phyloP scores from a whole-genome alignment of 2,113 vertebrate genomes.

The Todiramphus chloris region DNA sequence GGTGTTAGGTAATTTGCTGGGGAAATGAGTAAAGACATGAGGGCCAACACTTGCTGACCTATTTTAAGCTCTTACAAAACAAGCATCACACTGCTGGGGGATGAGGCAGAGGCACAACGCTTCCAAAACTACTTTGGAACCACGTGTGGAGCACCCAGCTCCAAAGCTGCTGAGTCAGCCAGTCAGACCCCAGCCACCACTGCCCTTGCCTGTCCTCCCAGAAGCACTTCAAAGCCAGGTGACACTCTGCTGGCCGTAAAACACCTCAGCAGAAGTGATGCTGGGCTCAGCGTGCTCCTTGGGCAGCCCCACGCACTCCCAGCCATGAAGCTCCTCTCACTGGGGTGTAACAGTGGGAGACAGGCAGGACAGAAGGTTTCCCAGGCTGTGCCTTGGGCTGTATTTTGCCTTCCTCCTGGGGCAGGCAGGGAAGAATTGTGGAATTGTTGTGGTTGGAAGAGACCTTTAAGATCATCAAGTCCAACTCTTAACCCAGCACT shows the following conservation, averaged over 20 bases:
- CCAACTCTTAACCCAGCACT: too few species aligned
- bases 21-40: not conserved
- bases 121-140: not conserved
- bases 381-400: not conserved
- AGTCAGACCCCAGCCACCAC: not conserved
- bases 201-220: fast-evolving
- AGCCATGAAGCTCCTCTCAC: not conserved
- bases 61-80: not conserved
- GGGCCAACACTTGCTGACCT: not conserved
- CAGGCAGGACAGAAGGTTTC: not conserved
- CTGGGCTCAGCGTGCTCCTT: not conserved
- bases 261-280: not conserved
- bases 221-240: not conserved
- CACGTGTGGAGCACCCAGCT: not conserved
- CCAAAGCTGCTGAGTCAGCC: not conserved
- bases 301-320: not conserved
- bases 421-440: not conserved
- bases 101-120: not conserved
- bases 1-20: not conserved
- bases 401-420: fast-evolving
- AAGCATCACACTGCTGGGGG: not conserved
- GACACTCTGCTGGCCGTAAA: fast-evolving
- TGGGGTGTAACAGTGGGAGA: fast-evolving
- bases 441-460: too few species aligned
- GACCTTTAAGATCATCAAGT: too few species aligned